Conservation (phyloP, 2,797 vertebrate genomes). For the Hyperoplus immaculatus region DNA sequence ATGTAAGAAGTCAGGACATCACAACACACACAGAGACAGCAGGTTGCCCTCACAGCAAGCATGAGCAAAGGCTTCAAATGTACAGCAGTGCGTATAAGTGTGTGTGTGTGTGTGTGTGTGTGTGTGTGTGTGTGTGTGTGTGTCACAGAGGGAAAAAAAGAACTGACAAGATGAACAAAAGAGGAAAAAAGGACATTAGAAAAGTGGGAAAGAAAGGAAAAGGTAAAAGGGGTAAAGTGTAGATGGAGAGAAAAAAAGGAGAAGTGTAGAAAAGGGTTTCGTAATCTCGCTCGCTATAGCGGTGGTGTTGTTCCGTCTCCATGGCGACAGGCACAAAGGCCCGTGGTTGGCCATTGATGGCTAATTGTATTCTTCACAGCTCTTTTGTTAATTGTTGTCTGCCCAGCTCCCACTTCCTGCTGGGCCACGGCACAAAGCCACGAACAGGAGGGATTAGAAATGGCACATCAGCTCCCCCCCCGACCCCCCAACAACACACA, state of each 20-base stretch:
- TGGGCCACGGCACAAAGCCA: conserved; percentile 90
- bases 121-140: background rate
- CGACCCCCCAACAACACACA: conserved; percentile 41
- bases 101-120: background rate
- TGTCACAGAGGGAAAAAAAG: conserved; percentile 35
- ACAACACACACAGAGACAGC: conserved; percentile 18
- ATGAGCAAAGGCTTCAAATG: background rate
- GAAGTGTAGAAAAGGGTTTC: conserved; percentile 81
- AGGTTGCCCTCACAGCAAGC: background rate
- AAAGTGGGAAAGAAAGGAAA: conserved; percentile 50
- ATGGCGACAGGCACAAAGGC: conserved; percentile 91
- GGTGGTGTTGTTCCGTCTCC: conserved; percentile 88
- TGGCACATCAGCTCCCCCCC: conserved; percentile 84
- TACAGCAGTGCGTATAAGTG: background rate
- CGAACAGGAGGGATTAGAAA: conserved; percentile 90
- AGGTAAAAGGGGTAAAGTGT: conserved; percentile 53
- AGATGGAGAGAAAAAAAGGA: conserved; percentile 70
- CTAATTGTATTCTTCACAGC: conserved; percentile 92
- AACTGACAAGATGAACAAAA: conserved; percentile 57
- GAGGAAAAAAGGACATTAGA: conserved; percentile 29
- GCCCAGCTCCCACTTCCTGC: conserved; percentile 91
- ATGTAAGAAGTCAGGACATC: background rate
- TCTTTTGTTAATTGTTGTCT: conserved; percentile 94
- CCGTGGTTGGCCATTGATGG: conserved; percentile 91
- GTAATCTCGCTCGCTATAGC: conserved; percentile 86